Evolutionary conservation across 2,888 invertebrate species (phyloP).

Genomic region (Steromphala cineraria): DNA sequence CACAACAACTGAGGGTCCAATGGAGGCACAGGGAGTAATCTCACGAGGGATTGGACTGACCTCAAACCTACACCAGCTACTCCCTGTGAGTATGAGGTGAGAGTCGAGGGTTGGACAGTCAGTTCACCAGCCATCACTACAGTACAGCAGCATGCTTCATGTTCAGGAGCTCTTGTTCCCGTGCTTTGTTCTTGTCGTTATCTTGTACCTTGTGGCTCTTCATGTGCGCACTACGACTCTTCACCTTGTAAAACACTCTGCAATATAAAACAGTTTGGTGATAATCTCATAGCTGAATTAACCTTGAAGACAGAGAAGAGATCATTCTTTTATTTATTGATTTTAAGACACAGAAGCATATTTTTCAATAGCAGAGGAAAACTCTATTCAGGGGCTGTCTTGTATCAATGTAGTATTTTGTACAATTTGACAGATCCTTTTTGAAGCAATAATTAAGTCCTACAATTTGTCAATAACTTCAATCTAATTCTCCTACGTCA

Average conservation of each 20-base stretch:
- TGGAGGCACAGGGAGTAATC: not conserved
- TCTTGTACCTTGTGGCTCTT: conserved; percentile 85
- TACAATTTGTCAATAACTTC: too few relatives aligned
- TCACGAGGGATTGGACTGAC: not conserved
- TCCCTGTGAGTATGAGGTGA: too few relatives aligned
- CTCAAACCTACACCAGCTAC: too few relatives aligned
- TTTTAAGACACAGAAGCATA: not conserved
- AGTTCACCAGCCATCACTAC: not conserved
- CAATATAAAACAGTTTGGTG: not conserved
- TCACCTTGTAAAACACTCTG: conserved; percentile 98
- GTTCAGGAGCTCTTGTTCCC: not conserved
- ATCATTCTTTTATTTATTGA: too few relatives aligned
- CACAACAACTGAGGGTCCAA: too few relatives aligned
- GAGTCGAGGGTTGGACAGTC: not conserved
- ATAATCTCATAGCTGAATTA: too few relatives aligned
- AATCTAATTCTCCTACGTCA: too few relatives aligned
- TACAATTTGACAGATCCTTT: too few relatives aligned
- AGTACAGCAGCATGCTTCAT: not conserved
- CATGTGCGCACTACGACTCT: conserved; percentile 99
- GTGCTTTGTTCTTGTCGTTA: not conserved
- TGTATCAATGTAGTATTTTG: too few relatives aligned
- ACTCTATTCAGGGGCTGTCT: too few relatives aligned
- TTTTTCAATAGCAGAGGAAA: not conserved
- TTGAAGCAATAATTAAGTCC: too few relatives aligned
- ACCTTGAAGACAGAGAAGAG: too few relatives aligned